These are phyloP conservation scores for Trypoxylon attenuatum DNA, from an alignment of 2,888 invertebrate genomes.

Conservation along the genomic window DNA sequence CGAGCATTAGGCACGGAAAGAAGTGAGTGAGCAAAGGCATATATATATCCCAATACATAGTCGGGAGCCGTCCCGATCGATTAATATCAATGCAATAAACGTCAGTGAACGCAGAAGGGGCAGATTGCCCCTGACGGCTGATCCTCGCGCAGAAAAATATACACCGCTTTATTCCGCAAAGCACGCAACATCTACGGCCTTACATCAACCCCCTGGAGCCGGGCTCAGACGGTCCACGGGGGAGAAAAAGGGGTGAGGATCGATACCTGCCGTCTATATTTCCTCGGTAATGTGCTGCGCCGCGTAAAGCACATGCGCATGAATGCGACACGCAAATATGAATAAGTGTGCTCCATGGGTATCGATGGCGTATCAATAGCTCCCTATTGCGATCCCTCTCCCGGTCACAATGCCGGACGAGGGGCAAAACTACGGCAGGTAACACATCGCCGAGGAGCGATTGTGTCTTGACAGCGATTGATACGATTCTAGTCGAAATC, in stretches of 20 bases:
- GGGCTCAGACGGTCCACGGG: neutral
- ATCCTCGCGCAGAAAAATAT: slow-evolving; percentile 54
- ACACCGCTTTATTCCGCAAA: slow-evolving; percentile 57
- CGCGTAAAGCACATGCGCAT: slow-evolving; percentile 27
- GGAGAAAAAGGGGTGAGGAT: slow-evolving; percentile 24
- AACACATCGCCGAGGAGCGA: slow-evolving; percentile 58
- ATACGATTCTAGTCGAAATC: slow-evolving; percentile 62
- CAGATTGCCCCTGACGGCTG: slow-evolving; percentile 32
- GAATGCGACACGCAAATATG: slow-evolving; percentile 15
- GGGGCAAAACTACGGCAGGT: slow-evolving; percentile 49
- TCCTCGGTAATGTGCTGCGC: slow-evolving; percentile 30
- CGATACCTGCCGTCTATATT: slow-evolving; percentile 27
- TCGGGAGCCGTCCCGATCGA: slow-evolving; percentile 62
- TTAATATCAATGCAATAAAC: slow-evolving; percentile 73
- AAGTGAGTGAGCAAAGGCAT: slow-evolving; percentile 3
- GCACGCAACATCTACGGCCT: slow-evolving; percentile 45
- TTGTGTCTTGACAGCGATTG: slow-evolving; percentile 68
- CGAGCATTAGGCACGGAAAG: neutral
- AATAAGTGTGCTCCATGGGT: slow-evolving; percentile 38
- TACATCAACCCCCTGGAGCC: slow-evolving; percentile 2
- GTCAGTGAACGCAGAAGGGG: slow-evolving; percentile 56
- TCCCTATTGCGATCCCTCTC: slow-evolving; percentile 39
- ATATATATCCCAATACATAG: slow-evolving; percentile 37
- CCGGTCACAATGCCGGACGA: slow-evolving; percentile 35
- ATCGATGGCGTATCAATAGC: slow-evolving; percentile 56